phyloP scores from a whole-genome alignment of 2,888 invertebrate genomes.

The Perizoma affinitatum region DNA sequence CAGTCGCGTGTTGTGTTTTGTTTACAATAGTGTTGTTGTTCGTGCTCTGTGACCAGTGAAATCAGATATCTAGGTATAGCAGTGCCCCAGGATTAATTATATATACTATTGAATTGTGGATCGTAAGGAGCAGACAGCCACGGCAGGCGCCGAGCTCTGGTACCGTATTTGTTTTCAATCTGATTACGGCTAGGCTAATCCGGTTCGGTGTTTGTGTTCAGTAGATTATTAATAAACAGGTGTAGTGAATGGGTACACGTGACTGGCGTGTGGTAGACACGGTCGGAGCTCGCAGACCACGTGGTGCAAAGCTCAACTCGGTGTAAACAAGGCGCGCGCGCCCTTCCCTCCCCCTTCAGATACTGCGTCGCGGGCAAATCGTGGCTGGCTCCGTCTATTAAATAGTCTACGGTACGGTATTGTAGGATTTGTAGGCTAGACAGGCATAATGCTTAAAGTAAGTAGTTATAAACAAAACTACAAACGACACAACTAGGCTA shows the following conservation, averaged over 20 bases:
- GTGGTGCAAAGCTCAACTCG: conserved; percentile 61
- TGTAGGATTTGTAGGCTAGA: too few species aligned
- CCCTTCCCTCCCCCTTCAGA: conserved; percentile 39
- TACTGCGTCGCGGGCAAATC: conserved; percentile 33
- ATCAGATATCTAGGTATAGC: conserved; percentile 31
- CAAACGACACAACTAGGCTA: too few species aligned
- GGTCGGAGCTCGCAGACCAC: conserved; percentile 62
- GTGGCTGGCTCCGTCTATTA: conserved; percentile 6
- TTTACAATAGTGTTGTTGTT: conserved; percentile 64
- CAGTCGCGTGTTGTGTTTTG: conserved; percentile 72
- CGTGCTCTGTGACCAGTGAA: conserved; percentile 67
- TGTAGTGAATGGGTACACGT: conserved; percentile 69
- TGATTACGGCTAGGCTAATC: conserved; percentile 63
- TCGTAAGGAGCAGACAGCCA: conserved; percentile 63
- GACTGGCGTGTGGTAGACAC: conserved; percentile 57
- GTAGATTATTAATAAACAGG: conserved; percentile 45
- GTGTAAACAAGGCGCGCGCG: conserved; percentile 69
- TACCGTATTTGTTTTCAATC: conserved; percentile 73
- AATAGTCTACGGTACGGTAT: conserved; percentile 5
- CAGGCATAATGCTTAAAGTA: too few species aligned
- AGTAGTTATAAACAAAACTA: too few species aligned
- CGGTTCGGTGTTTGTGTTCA: conserved; percentile 45
- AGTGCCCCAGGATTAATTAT: conserved; percentile 46
- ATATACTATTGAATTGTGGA: conserved; percentile 54
- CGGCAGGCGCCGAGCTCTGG: conserved; percentile 80